Evolutionary conservation across 2,888 invertebrate species (phyloP), one percentile per base, ranked within the genome.

Genomic region (Neoitamus cyanurus): DNA sequence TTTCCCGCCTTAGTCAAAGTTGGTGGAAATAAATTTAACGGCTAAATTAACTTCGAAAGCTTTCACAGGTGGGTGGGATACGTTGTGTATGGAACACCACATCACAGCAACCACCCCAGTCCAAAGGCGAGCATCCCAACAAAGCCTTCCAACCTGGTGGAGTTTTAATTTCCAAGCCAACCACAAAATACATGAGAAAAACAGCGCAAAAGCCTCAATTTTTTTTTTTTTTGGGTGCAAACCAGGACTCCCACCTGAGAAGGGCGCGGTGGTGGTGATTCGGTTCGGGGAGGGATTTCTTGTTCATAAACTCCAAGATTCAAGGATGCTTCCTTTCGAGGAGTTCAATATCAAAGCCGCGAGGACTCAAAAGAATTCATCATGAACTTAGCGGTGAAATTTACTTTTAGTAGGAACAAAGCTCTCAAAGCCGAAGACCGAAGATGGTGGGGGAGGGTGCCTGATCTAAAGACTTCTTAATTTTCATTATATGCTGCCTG

Each of bases 21-120:
- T 78, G 48, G 28, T n/a, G 15, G 31, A 78, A 78, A 78, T 78
- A 78, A 78, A 48, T 78, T 78, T 78, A 48, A 78, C 58, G 78
- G 78, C 25, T 78, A 78, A 78, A 78, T 48, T 78, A 78, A 48
- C 48, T 78, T 48, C 48, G 58, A 78, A 78, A 78, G 34, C 15
- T 48, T 20, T 78, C 31, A 28, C 31, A 31, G 6, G 58, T 25
- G 15, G 20, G 20, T 58, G 25, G 25, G 58, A 58, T 58, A 58
- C 20, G 25, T 58, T 58, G 37, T 37, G 37, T 37, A 37, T 46
- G 58, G 11, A 20, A 25, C 25, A 58, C 2, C 9, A 20, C 58
- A 7, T 7, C n/a, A 7, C 7, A 58, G 25, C 58, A 58, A 58
- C n/a, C 15, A 6, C 9, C 25, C 6, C 48, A 4, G 2, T 4